Evolutionary conservation across 2,113 vertebrate genomes (phyloP).

Genomic region (Poecile atricapillus): DNA sequence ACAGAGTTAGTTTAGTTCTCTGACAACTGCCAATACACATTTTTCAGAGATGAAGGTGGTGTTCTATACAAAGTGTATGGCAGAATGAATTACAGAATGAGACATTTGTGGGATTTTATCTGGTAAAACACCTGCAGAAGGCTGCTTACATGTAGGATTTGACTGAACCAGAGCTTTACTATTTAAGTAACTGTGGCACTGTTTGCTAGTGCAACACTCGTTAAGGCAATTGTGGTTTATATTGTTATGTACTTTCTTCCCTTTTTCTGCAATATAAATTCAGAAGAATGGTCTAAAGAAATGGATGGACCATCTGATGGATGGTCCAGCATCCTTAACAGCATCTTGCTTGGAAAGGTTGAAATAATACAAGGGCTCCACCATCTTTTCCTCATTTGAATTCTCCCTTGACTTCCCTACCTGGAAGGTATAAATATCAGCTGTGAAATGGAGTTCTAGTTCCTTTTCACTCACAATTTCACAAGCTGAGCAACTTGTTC

Average conservation of each 20-base stretch:
- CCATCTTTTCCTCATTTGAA: neutral
- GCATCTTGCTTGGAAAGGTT: neutral
- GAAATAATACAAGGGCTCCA: neutral
- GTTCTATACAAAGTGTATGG: neutral
- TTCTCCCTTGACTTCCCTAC: neutral
- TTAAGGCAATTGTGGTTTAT: neutral
- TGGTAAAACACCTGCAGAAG: conserved; percentile 4
- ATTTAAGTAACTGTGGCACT: neutral
- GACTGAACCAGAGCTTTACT: neutral
- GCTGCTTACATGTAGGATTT: neutral
- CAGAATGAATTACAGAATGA: neutral
- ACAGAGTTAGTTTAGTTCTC: neutral
- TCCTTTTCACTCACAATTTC: neutral
- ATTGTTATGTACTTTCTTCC: neutral
- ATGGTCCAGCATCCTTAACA: neutral
- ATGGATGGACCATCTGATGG: too few species aligned
- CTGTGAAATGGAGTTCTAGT: neutral
- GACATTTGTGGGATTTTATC: neutral
- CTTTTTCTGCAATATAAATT: neutral
- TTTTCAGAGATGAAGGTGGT: conserved; percentile 11
- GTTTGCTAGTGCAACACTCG: neutral
- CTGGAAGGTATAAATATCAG: neutral
- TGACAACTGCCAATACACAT: neutral
- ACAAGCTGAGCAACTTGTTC: neutral
- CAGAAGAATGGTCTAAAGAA: neutral